Evolutionary conservation across 2,888 invertebrate species (phyloP), one percentile per base, ranked within the genome.

Genomic region (Globia sparganii): DNA sequence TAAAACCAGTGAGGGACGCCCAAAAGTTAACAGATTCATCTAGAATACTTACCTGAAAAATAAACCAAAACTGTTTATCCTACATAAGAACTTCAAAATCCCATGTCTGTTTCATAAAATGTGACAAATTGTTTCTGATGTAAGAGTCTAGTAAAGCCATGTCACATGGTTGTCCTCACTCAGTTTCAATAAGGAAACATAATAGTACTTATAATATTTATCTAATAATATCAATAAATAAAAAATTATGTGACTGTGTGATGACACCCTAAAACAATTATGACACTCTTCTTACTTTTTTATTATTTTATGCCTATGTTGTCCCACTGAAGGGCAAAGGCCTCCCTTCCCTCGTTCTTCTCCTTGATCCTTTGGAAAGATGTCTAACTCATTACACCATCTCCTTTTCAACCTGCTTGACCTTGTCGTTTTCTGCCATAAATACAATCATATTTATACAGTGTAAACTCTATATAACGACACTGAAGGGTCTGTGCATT

Each of bases 131-230:
- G 28, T 34, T 78, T 71, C 72, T 65, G 62, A 77, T 65, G 37
- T 21, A 62, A 37, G 62, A 37, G 4, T 46, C n/a, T 13, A 28
- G 15, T 31, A 31, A 25, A 65, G 18, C 4, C 31, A 66, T 72
- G 58, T 72, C 58, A 80, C 72, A 78, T 72, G 72, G 43, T 74
- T 53, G 5, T 21, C 9, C 53, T 11, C n/a, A 53, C 15, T 28
- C 18, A 61, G 18, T 61, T 67, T 34, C 6, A 28, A 13, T 28
- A 25, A 28, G 15, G 5, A 25, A 75, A 28, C 4, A 31, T 4
- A 8, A 28, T n/a, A 28, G 8, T 53, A 9, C 25, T 25, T 25
- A 18, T 70, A 11, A 40, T 72, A 37, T 28, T 18, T 37, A 18
- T 65, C 3, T 46, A 34, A 21, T 62, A 25, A 15, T 28, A 3